phyloP scores from a whole-genome alignment of 2,113 vertebrate species.

The Cisticola juncidis region DNA sequence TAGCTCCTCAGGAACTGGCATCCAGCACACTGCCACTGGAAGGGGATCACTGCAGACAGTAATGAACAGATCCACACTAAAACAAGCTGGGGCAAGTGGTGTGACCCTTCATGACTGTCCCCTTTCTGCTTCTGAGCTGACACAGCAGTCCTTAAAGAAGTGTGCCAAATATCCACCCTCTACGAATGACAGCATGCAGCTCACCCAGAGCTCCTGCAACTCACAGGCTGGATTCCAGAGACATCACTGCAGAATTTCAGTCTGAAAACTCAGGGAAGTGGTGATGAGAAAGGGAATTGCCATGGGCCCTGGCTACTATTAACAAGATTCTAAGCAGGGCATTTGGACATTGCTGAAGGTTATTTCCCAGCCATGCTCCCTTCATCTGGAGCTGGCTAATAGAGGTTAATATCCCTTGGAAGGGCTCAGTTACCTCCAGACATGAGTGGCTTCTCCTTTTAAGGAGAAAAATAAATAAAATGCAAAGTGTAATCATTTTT shows the following conservation, averaged over 20 bases:
- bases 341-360: background rate
- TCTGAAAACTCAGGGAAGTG: background rate
- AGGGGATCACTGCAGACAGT: background rate
- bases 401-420: slow-evolving; percentile 19
- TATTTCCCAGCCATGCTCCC: background rate
- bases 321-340: background rate
- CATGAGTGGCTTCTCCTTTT: background rate
- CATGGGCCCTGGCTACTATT: background rate
- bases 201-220: background rate
- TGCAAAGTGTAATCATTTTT: background rate
- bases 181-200: background rate
- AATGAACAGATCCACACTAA: background rate
- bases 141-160: background rate
- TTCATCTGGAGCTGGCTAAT: background rate
- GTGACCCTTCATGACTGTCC: background rate
- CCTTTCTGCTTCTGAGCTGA: background rate
- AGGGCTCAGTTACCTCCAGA: background rate
- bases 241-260: background rate
- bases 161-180: background rate
- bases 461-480: background rate
- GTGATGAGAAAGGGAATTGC: background rate
- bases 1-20: background rate
- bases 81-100: background rate
- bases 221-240: background rate
- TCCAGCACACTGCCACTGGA: background rate